Base-by-base conservation (phyloP, 2,888 invertebrate species). In the Mythimna albipuncta region DNA sequence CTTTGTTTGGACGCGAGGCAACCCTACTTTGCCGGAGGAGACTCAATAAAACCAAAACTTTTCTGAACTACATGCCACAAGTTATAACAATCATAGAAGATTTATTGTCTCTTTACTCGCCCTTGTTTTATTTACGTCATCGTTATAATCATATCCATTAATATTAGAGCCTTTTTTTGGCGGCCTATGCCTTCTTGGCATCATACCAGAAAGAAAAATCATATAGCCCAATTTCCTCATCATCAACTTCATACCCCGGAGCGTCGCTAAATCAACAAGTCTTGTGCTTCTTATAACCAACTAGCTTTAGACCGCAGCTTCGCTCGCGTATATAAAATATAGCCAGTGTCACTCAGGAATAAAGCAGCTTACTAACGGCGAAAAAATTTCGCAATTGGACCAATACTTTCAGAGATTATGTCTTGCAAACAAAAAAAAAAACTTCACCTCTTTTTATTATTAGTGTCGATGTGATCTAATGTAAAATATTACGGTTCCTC, bases 41-140 rank as follows among this genome's bases (percentile, higher is more conserved):
- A 55, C 21, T 9, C 65, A 62, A 59, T 75, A 50, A 59, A 59
- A 77, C 38, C 19, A 63, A 54, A 61, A 81, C 63, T 81, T 81
- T 44, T 41, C 41, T n/a, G n/a, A 63, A 64, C 47, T 61, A 64
- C 57, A 35, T n/a, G 32, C 44, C 41, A 68, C 38, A 62, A 62
- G 62, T 81, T 69, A 69, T 58, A 41, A 54, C 69, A 54, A 55
- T 44, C 50, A 54, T n/a, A 47, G 55, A 57, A 67, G 66, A 44
- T 73, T 66, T 66, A 61, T 7, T 80, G 59, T 55, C 47, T 55
- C 41, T 54, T 69, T 63, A 44, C 58, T 50, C 35, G 16, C 7
- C 26, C 64, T 35, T 50, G 5, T 50, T 79, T 11, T 64, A 9
- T 52, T 41, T n/a, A 47, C 32, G 38, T 57, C 13, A 21, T 50